Evolutionary conservation across 2,888 invertebrate species (phyloP), one percentile per base, ranked within the genome.

Genomic region (Stenodema calcarata): DNA sequence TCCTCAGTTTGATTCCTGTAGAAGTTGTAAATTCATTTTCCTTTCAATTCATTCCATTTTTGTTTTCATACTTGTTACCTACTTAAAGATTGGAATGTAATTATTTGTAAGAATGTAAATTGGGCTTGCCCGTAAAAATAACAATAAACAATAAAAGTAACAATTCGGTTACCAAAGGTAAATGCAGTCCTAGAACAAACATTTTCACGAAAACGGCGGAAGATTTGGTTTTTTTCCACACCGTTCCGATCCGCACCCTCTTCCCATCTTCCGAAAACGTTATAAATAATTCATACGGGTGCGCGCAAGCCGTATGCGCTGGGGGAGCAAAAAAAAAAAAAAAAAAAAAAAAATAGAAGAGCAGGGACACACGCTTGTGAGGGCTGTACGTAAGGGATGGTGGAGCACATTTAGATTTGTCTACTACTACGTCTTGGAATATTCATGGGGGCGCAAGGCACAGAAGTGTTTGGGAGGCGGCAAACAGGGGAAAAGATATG

Each of bases 401-500:
- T 12, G 42, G 41, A 62, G 30, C 86, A 78, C 86, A 86, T 86
- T 86, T 86, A 86, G 86, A 86, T 86, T 86, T 86, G 86, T 86
- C 78, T 86, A 79, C 86, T 30, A 76, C 62, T 73, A 75, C 73
- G 28, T 79, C 62, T 76, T 86, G 41, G 76, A 86, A 78, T 86
- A 86, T 86, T 86, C 78, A 86, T 86, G 83, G 73, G 69, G 16
- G 12, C 11, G 35, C 28, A 78, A 79, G n/a, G 62, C 23, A 62
- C 23, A 28, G 70, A 70, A 44, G 78, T 7, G 41, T n/a, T n/a
- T 9, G 2, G 35, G 14, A 73, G 70, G 30, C 18, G 73, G 73
- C 73, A 73, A 62, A 14, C 35, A 41, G 73, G 73, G 35, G 35
- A 73, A 73, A 73, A 41, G 73, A 41, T 41, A 41, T 73, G 73